A percentile compares a stretch with the other conserved stretches of the same genome.
These are phyloP conservation scores for Phengaris alcon DNA, from an alignment of 2,888 invertebrate genomes.

Conservation along the genomic window DNA sequence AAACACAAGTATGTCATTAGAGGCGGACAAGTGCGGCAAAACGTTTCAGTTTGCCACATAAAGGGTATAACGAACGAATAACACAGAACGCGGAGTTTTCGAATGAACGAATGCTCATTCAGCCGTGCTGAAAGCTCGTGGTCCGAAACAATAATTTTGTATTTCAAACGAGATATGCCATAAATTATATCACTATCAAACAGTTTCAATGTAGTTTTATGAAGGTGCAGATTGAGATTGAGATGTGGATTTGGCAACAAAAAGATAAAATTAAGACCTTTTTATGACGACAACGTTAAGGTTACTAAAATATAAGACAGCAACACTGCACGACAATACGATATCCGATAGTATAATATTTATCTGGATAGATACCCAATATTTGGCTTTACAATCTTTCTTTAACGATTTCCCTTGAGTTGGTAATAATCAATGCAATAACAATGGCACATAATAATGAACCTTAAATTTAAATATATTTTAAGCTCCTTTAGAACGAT, in stretches of 20 bases:
- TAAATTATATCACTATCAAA: neutral
- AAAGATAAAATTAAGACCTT: neutral
- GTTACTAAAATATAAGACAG: no score
- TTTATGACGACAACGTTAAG: no score
- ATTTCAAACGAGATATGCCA: conserved; percentile 16
- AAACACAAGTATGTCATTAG: conserved; percentile 28
- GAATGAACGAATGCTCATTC: conserved; percentile 23
- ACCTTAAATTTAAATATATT: no score
- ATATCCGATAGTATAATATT: no score
- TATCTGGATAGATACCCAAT: no score
- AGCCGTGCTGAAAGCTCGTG: conserved; percentile 22
- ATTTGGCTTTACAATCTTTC: no score
- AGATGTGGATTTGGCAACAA: neutral
- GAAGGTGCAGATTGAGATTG: no score
- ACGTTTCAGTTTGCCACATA: conserved; percentile 26
- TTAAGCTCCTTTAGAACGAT: no score
- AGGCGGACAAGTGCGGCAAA: neutral
- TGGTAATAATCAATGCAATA: no score
- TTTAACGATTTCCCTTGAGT: no score
- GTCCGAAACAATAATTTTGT: conserved; percentile 16
- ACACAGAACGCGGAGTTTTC: conserved; percentile 22
- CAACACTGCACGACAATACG: no score
- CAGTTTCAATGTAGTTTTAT: neutral
- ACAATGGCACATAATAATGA: no score
- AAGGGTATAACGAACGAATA: conserved; percentile 20